Conservation (phyloP, 2,797 vertebrate species). For the Antrozous pallidus region DNA sequence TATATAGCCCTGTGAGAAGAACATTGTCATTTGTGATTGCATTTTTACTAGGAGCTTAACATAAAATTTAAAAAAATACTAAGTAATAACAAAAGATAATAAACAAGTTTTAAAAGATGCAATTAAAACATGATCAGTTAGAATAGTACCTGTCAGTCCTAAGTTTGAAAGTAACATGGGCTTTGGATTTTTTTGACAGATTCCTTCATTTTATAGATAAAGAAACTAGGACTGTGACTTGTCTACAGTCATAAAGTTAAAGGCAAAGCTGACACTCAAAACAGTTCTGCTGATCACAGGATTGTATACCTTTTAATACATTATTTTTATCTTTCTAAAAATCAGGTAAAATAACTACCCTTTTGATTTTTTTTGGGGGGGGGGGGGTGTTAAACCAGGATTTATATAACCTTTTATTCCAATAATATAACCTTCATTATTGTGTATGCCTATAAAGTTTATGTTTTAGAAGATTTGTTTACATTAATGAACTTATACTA, state of each 20-base stretch:
- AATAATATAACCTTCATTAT: neutral
- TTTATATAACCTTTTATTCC: neutral
- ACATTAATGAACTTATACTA: neutral
- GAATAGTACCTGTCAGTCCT: neutral
- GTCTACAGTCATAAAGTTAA: neutral
- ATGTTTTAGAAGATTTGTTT: slow-evolving; percentile 4
- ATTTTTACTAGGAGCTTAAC: neutral
- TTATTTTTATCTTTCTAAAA: slow-evolving; percentile 9
- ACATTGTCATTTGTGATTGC: neutral
- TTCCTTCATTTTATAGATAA: neutral
- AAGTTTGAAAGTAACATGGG: slow-evolving; percentile 4
- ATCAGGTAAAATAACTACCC: neutral
- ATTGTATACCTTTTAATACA: neutral
- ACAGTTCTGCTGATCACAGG: neutral
- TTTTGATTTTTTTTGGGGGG: slow-evolving; percentile 4
- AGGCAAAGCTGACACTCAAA: neutral
- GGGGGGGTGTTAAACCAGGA: neutral
- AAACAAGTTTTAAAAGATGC: neutral
- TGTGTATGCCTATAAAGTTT: neutral
- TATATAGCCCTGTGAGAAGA: neutral
- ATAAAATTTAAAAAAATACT: neutral
- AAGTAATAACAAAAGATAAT: neutral
- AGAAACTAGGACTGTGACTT: neutral
- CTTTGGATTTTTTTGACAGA: neutral
- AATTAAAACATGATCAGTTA: neutral